These are phyloP conservation scores for Invenusta paracnida DNA, from an alignment of 2,888 invertebrate species.

Conservation along the genomic window DNA sequence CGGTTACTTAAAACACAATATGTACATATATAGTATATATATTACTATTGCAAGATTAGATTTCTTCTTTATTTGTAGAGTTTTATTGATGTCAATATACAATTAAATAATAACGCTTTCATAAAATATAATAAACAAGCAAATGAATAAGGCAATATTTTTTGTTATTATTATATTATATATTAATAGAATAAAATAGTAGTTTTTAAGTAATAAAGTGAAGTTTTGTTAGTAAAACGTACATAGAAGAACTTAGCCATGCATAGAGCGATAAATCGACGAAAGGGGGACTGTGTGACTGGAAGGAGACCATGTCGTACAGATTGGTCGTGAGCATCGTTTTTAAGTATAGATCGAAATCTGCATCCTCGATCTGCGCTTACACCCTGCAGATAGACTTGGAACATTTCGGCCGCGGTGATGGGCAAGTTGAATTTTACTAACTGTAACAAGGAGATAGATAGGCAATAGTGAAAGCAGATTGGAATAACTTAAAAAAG, in stretches of 20 bases:
- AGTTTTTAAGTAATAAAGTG: neutral
- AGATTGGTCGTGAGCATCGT: constrained; percentile 9
- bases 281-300: neutral
- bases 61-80: no score
- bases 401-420: neutral
- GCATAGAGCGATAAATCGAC: neutral
- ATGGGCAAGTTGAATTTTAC: neutral
- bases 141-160: no score
- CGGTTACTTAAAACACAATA: no score
- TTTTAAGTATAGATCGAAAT: neutral
- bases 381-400: neutral
- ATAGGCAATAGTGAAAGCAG: no score
- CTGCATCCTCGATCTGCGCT: neutral
- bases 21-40: no score
- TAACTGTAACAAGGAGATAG: no score
- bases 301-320: neutral
- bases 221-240: neutral
- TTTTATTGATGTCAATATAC: no score
- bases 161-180: no score
- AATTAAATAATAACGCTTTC: no score
- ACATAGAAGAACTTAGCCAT: constrained; percentile 24
- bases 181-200: no score
- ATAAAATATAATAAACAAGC: neutral
- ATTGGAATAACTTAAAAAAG: no score
- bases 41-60: no score